Evolutionary conservation across 2,888 invertebrate genomes (phyloP).

Genomic region (Hydriomena furcata): DNA sequence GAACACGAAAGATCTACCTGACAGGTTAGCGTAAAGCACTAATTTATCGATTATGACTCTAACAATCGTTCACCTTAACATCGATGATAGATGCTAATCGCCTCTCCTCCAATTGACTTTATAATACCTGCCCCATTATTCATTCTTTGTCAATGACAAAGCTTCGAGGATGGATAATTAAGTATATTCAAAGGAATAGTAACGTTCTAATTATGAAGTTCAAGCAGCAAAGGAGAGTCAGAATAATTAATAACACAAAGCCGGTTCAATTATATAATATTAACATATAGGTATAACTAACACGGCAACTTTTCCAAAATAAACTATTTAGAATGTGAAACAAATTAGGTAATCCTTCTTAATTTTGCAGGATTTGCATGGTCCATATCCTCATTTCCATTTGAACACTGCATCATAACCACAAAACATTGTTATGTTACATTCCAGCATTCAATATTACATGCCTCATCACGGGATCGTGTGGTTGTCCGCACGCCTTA

Average conservation of each 20-base stretch:
- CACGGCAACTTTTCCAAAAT: no score
- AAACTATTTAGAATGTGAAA: no score
- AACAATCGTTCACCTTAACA: conserved; percentile 11
- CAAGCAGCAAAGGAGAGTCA: neutral
- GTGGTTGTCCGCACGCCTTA: conserved; percentile 43
- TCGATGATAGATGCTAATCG: conserved; percentile 13
- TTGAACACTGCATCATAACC: neutral
- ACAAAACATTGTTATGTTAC: neutral
- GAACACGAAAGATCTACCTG: neutral
- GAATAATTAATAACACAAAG: no score
- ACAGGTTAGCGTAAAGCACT: neutral
- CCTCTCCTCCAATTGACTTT: conserved; percentile 6
- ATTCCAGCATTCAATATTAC: conserved; percentile 10
- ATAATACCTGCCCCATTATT: conserved; percentile 12
- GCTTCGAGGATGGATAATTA: conserved; percentile 7
- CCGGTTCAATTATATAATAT: no score
- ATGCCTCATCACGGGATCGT: conserved; percentile 33
- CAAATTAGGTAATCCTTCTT: no score
- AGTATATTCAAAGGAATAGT: conserved; percentile 19
- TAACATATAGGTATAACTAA: no score
- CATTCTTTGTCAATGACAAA: conserved; percentile 16
- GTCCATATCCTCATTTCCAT: neutral
- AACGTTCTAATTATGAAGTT: conserved; percentile 9
- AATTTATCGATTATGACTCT: conserved; percentile 8
- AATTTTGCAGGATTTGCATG: neutral